Conservation (phyloP, 2,888 invertebrate genomes). For the Drosophila nigricruria region DNA sequence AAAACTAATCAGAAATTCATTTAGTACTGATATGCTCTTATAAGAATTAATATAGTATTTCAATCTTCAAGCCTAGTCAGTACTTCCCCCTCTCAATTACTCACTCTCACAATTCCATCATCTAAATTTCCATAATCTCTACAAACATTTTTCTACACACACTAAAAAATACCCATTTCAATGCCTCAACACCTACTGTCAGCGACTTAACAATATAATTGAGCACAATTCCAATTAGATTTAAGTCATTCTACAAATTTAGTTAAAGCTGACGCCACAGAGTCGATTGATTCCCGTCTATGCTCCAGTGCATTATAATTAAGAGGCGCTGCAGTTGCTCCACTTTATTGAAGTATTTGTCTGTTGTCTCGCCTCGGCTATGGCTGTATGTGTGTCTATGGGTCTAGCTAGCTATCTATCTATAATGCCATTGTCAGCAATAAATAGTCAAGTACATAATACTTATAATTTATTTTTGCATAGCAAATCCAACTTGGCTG, state of each 20-base stretch:
- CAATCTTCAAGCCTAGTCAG: neutral
- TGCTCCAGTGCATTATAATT: conserved; percentile 54
- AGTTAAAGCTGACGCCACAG: conserved; percentile 56
- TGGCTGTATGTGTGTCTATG: conserved; percentile 1
- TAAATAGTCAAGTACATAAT: conserved; percentile 80
- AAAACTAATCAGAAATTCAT: neutral
- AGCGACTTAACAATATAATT: conserved; percentile 14
- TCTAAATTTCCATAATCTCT: conserved; percentile 6
- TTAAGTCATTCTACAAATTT: conserved; percentile 26
- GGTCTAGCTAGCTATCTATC: conserved; percentile 14
- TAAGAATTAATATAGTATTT: neutral
- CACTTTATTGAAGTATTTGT: conserved; percentile 32
- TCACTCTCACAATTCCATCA: neutral
- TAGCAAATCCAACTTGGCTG: conserved; percentile 51
- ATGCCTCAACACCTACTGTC: neutral
- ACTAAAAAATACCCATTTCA: neutral
- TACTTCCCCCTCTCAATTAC: neutral
- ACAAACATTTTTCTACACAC: neutral
- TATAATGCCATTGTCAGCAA: conserved; percentile 66
- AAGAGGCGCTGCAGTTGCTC: conserved; percentile 71
- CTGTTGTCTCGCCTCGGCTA: conserved; percentile 8
- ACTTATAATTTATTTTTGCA: conserved; percentile 79
- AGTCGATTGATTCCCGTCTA: conserved; percentile 52
- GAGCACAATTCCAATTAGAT: conserved; percentile 32
- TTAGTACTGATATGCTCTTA: neutral